Conservation (phyloP, 64 coral and sea anemone species). For the Pocillopora verrucosa region DNA sequence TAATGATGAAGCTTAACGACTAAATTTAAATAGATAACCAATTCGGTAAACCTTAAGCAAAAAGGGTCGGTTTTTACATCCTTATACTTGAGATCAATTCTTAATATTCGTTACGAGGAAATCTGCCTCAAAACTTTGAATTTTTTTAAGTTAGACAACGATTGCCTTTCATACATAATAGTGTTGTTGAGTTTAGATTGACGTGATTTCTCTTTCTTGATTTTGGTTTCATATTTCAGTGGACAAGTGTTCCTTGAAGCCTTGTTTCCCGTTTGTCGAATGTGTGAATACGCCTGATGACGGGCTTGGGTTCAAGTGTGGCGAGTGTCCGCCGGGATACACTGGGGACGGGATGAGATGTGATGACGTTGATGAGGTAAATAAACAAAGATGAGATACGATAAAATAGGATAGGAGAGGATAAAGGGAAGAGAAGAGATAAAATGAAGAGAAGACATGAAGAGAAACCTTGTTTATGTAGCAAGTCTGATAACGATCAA, state of each 20-base stretch:
- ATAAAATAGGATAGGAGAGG: too few species aligned
- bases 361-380: conserved; percentile 86
- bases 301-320: conserved; percentile 85
- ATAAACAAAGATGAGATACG: neutral
- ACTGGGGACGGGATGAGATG: conserved; percentile 68
- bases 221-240: neutral
- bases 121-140: too few species aligned
- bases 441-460: too few species aligned
- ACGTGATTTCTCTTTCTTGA: neutral
- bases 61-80: neutral
- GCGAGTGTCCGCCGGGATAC: conserved; percentile 75
- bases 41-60: neutral
- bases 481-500: too few species aligned
- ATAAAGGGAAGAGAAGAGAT: too few species aligned
- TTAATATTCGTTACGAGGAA: too few species aligned
- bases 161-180: too few species aligned
- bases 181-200: too few species aligned
- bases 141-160: too few species aligned
- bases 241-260: conserved; percentile 60
- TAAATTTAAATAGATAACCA: conserved; percentile 47
- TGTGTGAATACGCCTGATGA: conserved; percentile 73
- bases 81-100: neutral
- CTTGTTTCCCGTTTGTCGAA: conserved; percentile 73
- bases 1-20: conserved; percentile 21
- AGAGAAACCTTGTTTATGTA: too few species aligned